Base-by-base conservation (phyloP, 2,888 invertebrate genomes). In the Dioctria linearis region DNA sequence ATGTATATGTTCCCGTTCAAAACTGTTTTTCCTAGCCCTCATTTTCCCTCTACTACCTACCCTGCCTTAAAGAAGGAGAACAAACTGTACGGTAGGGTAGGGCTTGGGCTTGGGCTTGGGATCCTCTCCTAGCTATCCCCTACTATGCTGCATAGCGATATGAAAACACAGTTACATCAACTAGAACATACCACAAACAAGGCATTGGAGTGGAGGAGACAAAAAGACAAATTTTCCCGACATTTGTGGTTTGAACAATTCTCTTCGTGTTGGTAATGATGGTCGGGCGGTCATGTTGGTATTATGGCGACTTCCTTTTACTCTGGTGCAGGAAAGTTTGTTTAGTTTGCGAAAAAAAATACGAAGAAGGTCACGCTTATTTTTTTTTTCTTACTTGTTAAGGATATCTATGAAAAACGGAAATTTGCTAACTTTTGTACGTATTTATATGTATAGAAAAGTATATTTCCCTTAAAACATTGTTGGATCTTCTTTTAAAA, bases 311-410 rank as follows among this genome's bases (percentile, higher is more conserved):
- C 5, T 9, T 46, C 49, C 49, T 54, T 54, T 54, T 8, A 8
- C 11, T 3, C 4, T 54, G 11, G 4, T 6, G 54, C 54, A 54
- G 25, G 25, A 25, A 25, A 25, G 25, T 25, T 25, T 25, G 46
- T 54, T 54, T 54, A 54, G 11, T 11, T 54, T 54, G 11, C 54
- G 54, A 54, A 54, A 54, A 54, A 54, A 54, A 54, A 54, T 25
- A 25, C 25, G 2, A 25, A 25, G 25, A 25, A 25, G 25, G 25
- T 25, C 25, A 25, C 25, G 25, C 25, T 25, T n/a, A n/a, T 25
- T 25, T 25, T 25, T 25, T 25, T 25, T 25, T 25, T 25, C 25
- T 25, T 25, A 0, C 25, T 25, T 25, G 25, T 25, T 25, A 25
- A 25, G 25, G 25, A 25, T 25, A 46, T 46, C 8, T 6, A 46